phyloP scores from a whole-genome alignment of 2,113 vertebrate genomes.

The Zosterops japonicus region DNA sequence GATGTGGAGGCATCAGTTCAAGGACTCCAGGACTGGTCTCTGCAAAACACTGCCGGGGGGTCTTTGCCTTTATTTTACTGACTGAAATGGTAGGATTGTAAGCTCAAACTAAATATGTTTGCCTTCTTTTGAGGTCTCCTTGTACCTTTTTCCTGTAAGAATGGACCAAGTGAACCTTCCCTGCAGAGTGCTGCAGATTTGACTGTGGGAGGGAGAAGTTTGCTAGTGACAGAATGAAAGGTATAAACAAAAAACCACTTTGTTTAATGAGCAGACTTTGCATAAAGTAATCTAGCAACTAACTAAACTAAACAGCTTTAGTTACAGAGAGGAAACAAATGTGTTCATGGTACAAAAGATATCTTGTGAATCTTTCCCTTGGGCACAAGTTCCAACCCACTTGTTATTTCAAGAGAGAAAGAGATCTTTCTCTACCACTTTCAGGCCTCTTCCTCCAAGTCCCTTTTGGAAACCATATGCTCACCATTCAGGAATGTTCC shows the following conservation, averaged over 20 bases:
- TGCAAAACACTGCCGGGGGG: not conserved
- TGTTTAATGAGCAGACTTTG: not conserved
- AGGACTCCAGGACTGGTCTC: not conserved
- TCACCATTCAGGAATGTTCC: not conserved
- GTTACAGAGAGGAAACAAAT: conserved; percentile 19
- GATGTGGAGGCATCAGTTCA: not conserved
- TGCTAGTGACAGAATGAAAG: not conserved
- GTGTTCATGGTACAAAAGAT: not conserved
- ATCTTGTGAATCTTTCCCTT: not conserved
- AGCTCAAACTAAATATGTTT: not conserved
- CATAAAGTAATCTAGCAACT: not conserved
- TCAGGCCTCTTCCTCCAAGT: not conserved
- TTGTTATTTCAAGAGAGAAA: conserved; percentile 10
- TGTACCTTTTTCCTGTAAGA: not conserved
- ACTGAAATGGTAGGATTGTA: not conserved
- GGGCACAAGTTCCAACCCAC: not conserved
- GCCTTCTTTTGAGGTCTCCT: not conserved
- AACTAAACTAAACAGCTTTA: not conserved
- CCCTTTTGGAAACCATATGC: not conserved
- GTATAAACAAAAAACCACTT: not conserved
- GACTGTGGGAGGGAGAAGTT: not conserved
- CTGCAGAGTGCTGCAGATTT: not conserved
- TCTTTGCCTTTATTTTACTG: not conserved
- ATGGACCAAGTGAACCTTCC: not conserved
- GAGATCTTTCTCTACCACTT: not conserved